Evolutionary conservation across 2,113 vertebrate genomes (phyloP), one percentile per base, ranked within the genome.

Genomic region (crab-eating macaque (Macaca fascicularis)): DNA sequence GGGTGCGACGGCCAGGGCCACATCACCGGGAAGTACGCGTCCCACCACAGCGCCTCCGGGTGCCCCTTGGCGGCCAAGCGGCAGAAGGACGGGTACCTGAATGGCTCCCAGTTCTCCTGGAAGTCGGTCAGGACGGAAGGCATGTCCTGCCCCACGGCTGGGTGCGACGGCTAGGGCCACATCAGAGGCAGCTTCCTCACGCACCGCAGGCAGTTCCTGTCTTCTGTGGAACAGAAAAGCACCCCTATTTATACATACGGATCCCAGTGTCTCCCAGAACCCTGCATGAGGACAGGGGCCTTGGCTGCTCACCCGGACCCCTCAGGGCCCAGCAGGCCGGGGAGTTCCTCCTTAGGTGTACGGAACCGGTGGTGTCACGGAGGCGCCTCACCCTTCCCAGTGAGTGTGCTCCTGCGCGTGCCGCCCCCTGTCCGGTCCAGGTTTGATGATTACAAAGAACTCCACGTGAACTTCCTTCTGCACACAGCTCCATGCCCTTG

Each of bases 121-220:
- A 99, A 99, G 98, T 99, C 99, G 11, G 99, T 99, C 97, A 99
- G 99, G 98, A 99, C 99, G 6, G 99, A 99, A 98, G 99, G 99
- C 98, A 99, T 99, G 99, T 99, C 99, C 55, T 99, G 99, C 98
- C 99, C 99, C 89, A 99, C 99, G 0, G 99, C 99, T 0, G 99
- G 99, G 93, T 99, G 99, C 57, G 99, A 99, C 75, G 99, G 99
- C 86, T 99, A 99, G 4, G 99, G 99, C 84, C 99, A 99, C 75
- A 99, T 99, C 98, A 99, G 99, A 55, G 99, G 99, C 98, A 99
- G 99, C 98, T 99, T 99, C 98, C 99, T 99, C 97, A 99, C 99
- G 30, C 99, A 99, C 98, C 99, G 99, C 76, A 99, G 99, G 99
- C 13, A 25, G 17, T 35, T 50, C 19, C 74, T 38, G 27, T 16